These are phyloP conservation scores for Uloborus diversus DNA, from an alignment of 1,140 invertebrate species.

Conservation along the genomic window DNA sequence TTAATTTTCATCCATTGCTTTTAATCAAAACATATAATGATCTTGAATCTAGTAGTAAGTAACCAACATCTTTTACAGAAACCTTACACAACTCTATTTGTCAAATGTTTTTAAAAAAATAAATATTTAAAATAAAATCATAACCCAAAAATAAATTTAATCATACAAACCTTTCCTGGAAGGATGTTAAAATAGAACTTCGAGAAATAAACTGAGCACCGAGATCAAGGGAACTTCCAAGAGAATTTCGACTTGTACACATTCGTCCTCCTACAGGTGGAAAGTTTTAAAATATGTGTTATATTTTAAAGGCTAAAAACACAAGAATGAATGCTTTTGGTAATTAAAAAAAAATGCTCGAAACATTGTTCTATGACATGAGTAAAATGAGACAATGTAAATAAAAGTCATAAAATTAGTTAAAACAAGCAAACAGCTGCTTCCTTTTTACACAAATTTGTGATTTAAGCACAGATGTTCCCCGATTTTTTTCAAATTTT, in stretches of 20 bases:
- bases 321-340: not conserved
- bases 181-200: not conserved
- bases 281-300: not conserved
- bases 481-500: no score
- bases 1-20: no score
- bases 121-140: not conserved
- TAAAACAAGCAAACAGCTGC: no score
- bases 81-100: not conserved
- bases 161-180: constrained; percentile 10
- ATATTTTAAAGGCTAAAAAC: no score
- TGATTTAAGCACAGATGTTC: no score
- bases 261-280: constrained; percentile 38
- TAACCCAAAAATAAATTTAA: not conserved
- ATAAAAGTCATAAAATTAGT: no score
- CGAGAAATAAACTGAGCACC: constrained; percentile 43
- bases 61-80: not conserved
- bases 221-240: constrained; percentile 25
- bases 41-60: no score
- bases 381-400: no score
- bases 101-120: not conserved
- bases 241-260: constrained; percentile 12
- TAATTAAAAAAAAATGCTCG: no score
- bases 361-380: no score
- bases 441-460: no score
- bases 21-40: no score